These are phyloP conservation scores for Cirrhinus molitorella DNA, from an alignment of 2,797 vertebrate species.

Conservation along the genomic window DNA sequence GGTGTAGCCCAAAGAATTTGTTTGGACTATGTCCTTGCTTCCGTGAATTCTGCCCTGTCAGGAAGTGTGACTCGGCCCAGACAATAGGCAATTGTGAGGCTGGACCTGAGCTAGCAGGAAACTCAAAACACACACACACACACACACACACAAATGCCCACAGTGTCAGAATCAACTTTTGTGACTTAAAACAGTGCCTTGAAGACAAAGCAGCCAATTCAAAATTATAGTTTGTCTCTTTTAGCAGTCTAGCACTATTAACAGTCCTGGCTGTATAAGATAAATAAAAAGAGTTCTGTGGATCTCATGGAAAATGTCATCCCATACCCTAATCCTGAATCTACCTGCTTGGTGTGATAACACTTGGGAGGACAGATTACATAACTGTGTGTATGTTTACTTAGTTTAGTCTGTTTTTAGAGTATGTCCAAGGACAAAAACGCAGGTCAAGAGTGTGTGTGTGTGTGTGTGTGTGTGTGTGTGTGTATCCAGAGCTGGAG, in stretches of 20 bases:
- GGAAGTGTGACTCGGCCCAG: constrained; percentile 76
- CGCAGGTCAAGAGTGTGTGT: constrained; percentile 52
- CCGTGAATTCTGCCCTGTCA: constrained; percentile 83
- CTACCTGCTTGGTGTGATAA: constrained; percentile 62
- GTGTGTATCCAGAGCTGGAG: constrained; percentile 50
- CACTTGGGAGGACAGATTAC: constrained; percentile 55
- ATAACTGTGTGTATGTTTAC: constrained; percentile 67
- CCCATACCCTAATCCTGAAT: constrained; percentile 53
- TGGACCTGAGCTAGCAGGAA: constrained; percentile 78
- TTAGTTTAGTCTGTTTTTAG: constrained; percentile 61
- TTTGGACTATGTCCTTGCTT: constrained; percentile 82
- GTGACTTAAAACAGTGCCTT: constrained; percentile 6
- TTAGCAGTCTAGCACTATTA: not conserved
- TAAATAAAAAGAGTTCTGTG: not conserved
- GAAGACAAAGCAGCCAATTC: not conserved
- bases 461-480: constrained; percentile 39
- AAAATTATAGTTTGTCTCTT: not conserved
- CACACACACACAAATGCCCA: constrained; percentile 39
- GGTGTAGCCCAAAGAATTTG: constrained; percentile 76
- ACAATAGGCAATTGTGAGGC: constrained; percentile 84
- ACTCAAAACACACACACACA: constrained; percentile 47
- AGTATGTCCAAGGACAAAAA: constrained; percentile 52
- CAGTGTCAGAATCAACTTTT: constrained; percentile 10
- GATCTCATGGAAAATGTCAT: not conserved
- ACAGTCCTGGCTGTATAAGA: constrained; percentile 4